These are phyloP conservation scores for Phoeniculus purpureus DNA, from an alignment of 2,797 vertebrate genomes.

Conservation along the genomic window DNA sequence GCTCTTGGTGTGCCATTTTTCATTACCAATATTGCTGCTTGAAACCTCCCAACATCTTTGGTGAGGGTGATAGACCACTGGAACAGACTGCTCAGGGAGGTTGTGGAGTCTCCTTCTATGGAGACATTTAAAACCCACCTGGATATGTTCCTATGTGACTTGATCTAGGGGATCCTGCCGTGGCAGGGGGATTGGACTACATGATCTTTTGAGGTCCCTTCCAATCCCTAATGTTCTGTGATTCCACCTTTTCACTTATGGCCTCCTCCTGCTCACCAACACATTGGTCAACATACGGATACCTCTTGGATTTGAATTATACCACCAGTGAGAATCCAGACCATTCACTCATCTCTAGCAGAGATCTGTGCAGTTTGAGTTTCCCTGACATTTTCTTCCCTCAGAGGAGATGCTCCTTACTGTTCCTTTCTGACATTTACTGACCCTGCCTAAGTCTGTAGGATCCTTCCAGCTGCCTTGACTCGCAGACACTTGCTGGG, in stretches of 20 bases:
- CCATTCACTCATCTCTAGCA: neutral
- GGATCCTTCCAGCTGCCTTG: neutral
- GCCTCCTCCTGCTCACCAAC: neutral
- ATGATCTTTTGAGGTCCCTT: no score
- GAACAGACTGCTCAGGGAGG: no score
- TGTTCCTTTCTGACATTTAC: neutral
- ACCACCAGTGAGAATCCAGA: neutral
- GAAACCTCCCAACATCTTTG: neutral
- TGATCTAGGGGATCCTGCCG: no score
- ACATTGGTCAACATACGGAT: fast-evolving
- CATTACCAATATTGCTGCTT: neutral
- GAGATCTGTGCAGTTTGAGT: neutral
- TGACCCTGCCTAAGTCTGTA: neutral
- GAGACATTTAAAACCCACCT: no score
- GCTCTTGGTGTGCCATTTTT: neutral
- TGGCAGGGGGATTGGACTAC: no score
- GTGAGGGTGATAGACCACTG: no score
- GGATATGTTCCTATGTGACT: no score
- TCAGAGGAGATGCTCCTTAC: fast-evolving
- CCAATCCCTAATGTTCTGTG: no score
- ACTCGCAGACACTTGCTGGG: neutral
- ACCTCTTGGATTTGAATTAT: neutral
- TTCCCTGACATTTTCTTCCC: neutral
- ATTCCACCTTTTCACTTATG: neutral
- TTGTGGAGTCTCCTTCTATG: no score